Conservation (phyloP, 2,888 invertebrate genomes). For the Keiferia lycopersicella region DNA sequence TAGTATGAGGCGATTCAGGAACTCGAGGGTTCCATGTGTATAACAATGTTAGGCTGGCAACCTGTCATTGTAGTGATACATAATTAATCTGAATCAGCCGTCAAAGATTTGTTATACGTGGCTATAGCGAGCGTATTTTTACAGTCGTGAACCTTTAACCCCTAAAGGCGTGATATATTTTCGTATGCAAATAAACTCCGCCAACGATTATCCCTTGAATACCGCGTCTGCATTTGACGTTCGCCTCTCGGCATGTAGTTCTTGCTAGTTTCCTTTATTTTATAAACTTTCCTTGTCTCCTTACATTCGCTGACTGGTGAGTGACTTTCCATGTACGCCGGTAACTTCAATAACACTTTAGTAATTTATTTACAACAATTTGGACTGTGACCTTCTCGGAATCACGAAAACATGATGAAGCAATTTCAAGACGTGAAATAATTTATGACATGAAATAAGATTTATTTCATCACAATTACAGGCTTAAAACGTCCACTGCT, state of each 20-base stretch:
- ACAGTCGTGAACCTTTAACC: too few relatives aligned
- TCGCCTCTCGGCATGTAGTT: conserved; percentile 34
- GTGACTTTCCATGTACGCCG: conserved; percentile 47
- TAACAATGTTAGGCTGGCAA: too few relatives aligned
- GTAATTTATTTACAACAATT: neutral
- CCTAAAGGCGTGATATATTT: too few relatives aligned
- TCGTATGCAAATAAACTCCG: neutral
- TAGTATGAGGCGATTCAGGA: too few relatives aligned
- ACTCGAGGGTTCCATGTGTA: too few relatives aligned
- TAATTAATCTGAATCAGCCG: too few relatives aligned
- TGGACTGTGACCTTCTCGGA: neutral
- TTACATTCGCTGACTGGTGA: conserved; percentile 41
- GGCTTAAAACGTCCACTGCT: too few relatives aligned
- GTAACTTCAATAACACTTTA: neutral
- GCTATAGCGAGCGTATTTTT: too few relatives aligned
- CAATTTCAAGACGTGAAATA: neutral
- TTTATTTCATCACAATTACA: too few relatives aligned
- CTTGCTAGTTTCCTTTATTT: conserved; percentile 36
- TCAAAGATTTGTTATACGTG: too few relatives aligned
- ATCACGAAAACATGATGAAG: neutral
- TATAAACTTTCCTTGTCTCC: conserved; percentile 35
- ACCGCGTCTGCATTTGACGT: conserved; percentile 23
- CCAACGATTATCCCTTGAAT: neutral
- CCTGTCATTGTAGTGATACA: too few relatives aligned
- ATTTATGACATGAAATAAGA: too few relatives aligned